These are phyloP conservation scores for Craseonycteris thonglongyai DNA, from an alignment of 2,113 vertebrate genomes.

Conservation along the genomic window DNA sequence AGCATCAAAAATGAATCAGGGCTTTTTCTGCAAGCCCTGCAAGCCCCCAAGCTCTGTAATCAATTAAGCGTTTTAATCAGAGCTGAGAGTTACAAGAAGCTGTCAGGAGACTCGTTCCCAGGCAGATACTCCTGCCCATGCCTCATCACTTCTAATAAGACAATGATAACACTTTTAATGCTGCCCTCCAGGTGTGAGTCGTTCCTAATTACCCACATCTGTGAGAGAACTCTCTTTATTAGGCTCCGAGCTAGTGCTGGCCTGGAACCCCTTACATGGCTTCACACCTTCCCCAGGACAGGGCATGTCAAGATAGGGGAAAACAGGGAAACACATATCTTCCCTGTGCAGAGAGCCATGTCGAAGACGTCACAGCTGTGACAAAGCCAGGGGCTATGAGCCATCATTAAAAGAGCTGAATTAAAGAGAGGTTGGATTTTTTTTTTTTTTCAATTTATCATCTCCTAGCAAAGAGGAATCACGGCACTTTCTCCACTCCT, in stretches of 20 bases:
- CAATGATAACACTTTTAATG: constrained; percentile 11
- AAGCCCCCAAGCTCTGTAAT: background rate
- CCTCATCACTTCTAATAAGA: constrained; percentile 35
- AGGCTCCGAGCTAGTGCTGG: background rate
- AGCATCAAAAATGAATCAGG: background rate
- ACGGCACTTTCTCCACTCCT: background rate
- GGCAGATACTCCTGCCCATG: background rate
- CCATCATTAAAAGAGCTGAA: background rate
- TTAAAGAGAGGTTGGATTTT: background rate
- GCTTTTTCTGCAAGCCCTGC: no score
- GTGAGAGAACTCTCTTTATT: background rate
- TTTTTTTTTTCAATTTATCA: background rate
- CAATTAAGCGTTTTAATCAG: constrained; percentile 34
- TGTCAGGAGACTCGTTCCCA: background rate
- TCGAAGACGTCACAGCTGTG: background rate
- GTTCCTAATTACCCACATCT: background rate
- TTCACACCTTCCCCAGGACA: background rate
- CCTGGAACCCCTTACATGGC: background rate
- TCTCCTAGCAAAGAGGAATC: background rate
- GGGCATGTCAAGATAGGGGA: background rate
- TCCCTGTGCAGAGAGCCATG: background rate
- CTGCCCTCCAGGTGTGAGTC: background rate
- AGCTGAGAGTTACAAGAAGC: background rate
- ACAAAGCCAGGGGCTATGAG: background rate
- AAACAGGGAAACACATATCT: background rate